phyloP scores from a whole-genome alignment of 2,888 invertebrate genomes.

The Hemicrepidius hirtus region DNA sequence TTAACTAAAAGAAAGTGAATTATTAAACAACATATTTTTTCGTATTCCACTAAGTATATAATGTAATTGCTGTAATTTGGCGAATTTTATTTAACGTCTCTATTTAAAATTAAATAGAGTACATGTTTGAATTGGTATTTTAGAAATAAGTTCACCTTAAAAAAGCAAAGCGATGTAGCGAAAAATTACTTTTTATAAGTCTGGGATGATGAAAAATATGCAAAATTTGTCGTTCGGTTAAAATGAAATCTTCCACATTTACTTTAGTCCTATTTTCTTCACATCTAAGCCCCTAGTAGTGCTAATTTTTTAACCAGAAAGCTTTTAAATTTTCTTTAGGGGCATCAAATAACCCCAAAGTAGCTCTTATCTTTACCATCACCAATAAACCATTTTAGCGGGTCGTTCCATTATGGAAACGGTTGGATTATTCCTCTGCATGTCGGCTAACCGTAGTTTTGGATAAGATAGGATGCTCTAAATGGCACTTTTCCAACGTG shows the following conservation, averaged over 20 bases:
- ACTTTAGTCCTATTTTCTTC: neutral
- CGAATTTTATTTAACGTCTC: neutral
- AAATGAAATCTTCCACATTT: slow-evolving; percentile 11
- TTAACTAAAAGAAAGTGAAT: too few relatives aligned
- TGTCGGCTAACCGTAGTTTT: slow-evolving; percentile 32
- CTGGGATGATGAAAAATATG: too few relatives aligned
- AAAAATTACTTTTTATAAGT: neutral
- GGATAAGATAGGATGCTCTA: slow-evolving; percentile 55
- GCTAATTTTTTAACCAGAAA: slow-evolving; percentile 17
- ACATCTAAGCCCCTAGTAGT: neutral
- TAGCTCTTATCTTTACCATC: slow-evolving; percentile 12
- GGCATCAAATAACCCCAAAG: slow-evolving; percentile 4
- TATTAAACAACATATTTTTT: too few relatives aligned
- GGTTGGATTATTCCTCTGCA: slow-evolving; percentile 24
- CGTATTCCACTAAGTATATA: neutral
- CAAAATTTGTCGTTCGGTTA: neutral
- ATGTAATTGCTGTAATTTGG: neutral
- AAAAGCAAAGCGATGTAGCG: neutral
- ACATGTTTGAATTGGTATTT: neutral
- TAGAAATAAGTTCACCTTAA: neutral
- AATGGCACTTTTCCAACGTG: slow-evolving; percentile 64
- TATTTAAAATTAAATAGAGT: neutral
- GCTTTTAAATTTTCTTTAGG: slow-evolving; percentile 14
- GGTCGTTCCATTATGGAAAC: slow-evolving; percentile 37
- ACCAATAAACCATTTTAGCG: slow-evolving; percentile 18